Evolutionary conservation across 2,888 invertebrate species (phyloP).

Genomic region (Archaeoteleia sp.): DNA sequence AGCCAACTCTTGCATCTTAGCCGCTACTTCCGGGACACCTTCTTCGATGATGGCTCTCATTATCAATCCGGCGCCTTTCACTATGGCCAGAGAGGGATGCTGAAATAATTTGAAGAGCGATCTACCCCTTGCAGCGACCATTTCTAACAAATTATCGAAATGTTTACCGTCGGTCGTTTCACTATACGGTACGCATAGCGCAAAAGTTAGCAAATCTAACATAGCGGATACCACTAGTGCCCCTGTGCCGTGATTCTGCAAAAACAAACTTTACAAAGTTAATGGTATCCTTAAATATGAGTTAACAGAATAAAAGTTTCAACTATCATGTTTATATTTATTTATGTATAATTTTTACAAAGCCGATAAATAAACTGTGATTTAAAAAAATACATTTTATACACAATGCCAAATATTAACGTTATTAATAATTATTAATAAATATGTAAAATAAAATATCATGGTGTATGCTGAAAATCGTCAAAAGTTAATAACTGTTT

Average conservation of each 20-base stretch:
- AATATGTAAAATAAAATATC: too few species aligned
- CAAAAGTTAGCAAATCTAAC: conserved; percentile 98
- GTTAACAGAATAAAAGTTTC: too few species aligned
- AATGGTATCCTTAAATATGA: too few species aligned
- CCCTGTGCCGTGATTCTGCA: conserved; percentile 91
- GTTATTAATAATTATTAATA: too few species aligned
- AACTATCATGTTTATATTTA: too few species aligned
- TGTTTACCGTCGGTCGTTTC: conserved; percentile 99
- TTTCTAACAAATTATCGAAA: conserved; percentile 93
- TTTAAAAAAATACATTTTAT: too few species aligned
- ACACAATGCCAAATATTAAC: too few species aligned
- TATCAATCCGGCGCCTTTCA: conserved; percentile 98
- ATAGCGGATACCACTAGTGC: conserved; percentile 97
- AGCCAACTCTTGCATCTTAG: conserved; percentile 96
- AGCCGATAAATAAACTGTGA: too few species aligned
- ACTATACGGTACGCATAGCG: conserved; percentile 98
- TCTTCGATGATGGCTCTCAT: conserved; percentile 99
- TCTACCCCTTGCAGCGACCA: conserved; percentile 94
- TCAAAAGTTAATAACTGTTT: too few species aligned
- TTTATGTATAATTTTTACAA: too few species aligned
- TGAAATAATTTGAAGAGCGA: conserved; percentile 93
- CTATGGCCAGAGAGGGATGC: conserved; percentile 98
- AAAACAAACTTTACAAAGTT: too few species aligned
- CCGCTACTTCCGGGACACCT: conserved; percentile 92
- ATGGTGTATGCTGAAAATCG: too few species aligned